Base-by-base conservation (phyloP, 2,113 vertebrate species). In the Carollia perspicillata region DNA sequence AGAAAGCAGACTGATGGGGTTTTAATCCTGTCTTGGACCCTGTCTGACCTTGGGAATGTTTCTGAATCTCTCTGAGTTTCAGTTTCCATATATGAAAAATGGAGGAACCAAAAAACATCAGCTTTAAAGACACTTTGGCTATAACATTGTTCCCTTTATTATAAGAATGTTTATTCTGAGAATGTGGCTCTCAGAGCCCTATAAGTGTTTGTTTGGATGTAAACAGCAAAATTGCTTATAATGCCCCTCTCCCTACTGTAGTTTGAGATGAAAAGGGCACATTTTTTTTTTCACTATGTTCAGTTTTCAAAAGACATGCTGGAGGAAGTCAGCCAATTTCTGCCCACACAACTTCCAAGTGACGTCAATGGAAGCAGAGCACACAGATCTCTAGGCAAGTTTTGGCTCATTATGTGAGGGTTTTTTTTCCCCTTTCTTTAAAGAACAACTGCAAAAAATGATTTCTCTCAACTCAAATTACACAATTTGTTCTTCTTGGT, bases 361-460 rank as follows among this genome's bases (percentile, higher is more conserved):
- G 97, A 98, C 97, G 97, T 98, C 97, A 98, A 96, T 98, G 94
- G 93, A 77, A 97, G 97, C 94, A 51, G 85, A 96, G 96, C 89
- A 92, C 97, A 93, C 96, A 97, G 97, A 97, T 96, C 97, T 97
- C 97, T 96, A 95, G 96, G 96, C 97, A 94, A 97, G 97, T 95
- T 97, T 97, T 97, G 97, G 97, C 97, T 97, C 95, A 89, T 95
- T 97, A 95, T 97, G 97, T 97, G 94, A 95, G 94, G 88, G 0
- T 93, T 60, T 53, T 37, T 47, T 93, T 71, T 71, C 12, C 9
- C 8, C 9, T 90, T 90, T 97, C 96, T 97, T 90, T 81, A 95
- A 97, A 98, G 97, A 97, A 97, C 97, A 98, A 98, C 96, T 98
- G 96, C 96, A 97, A 96, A 97, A 97, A 97, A 97, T 97, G 97